A percentile compares a stretch with the other conserved stretches of the same genome.
Evolutionary conservation across 1,140 invertebrate species (phyloP).

Genomic region (Drosophila setifemur): DNA sequence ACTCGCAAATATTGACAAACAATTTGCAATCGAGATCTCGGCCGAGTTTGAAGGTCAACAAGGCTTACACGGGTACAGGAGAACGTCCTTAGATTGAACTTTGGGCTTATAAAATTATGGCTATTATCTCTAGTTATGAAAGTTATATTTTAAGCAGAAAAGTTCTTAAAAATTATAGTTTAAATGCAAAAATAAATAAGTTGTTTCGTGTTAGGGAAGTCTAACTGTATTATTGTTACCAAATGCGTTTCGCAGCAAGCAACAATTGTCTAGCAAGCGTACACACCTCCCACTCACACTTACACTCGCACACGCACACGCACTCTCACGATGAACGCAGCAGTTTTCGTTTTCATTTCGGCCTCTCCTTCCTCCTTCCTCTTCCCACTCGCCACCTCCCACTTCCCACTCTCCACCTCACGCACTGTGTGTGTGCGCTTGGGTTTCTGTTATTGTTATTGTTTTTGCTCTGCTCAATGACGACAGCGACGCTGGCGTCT

Average conservation of each 20-base stretch:
- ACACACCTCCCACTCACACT: neutral
- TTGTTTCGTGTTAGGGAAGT: too few relatives aligned
- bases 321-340: conserved; percentile 62
- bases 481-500: conserved; percentile 34
- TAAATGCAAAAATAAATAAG: too few relatives aligned
- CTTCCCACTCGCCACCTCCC: neutral
- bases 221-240: neutral
- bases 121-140: too few relatives aligned
- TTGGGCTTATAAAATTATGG: too few relatives aligned
- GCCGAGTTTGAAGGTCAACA: conserved; percentile 51
- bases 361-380: neutral
- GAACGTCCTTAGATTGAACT: too few relatives aligned
- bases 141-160: too few relatives aligned
- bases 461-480: conserved; percentile 22
- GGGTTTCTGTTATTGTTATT: conserved; percentile 3
- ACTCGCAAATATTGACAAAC: conserved; percentile 6
- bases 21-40: neutral
- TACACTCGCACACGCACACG: neutral
- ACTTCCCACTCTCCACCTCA: too few relatives aligned
- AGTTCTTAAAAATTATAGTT: too few relatives aligned
- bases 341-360: conserved; percentile 65
- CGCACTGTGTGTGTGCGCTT: conserved; percentile 3
- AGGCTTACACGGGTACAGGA: too few relatives aligned
- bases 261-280: conserved; percentile 19
- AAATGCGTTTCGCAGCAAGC: conserved; percentile 35